Base-by-base conservation (phyloP, 2,113 vertebrate species). In the Galeopterus variegatus region DNA sequence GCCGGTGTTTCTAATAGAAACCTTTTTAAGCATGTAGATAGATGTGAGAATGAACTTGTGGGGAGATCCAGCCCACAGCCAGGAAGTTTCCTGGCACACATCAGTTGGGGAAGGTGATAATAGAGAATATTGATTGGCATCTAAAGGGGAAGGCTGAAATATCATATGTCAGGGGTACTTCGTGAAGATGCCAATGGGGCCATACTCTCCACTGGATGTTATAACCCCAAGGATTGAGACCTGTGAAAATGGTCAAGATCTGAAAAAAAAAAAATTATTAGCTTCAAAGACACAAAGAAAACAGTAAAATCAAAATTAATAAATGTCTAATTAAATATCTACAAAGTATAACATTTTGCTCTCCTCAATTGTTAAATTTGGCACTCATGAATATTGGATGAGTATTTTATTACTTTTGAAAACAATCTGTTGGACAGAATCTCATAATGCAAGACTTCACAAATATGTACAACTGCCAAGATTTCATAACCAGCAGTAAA, bases 261-360 rank as follows among this genome's bases (percentile, higher is more conserved):
- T 13, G 5, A 50, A 56, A 56, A n/a, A n/a, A n/a, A n/a, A 18
- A 76, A n/a, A n/a, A n/a, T 8, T 6, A 26, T 0, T 14, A 19
- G 12, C 72, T 67, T 77, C 81, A n/a, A 70, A 83, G 31, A 70
- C 8, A 88, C 52, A 64, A 76, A 94, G 65, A 28, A 56, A 48
- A 24, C 5, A 36, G n/a, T 23, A 79, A 96, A 87, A 62, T 79
- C 24, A 80, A 94, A 60, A 62, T 62, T 72, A 88, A 56, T 72
- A 69, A 52, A n/a, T 70, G 52, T 82, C 90, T 83, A 50, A 79
- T 91, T 94, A 94, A 93, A n/a, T 73, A 62, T 54, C 95, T 92
- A 67, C 60, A 88, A 85, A 90, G 72, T 23, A 6, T 11, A 45
- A 23, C 10, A 41, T 73, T 88, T 60, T 23, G 52, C 54, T 69